phyloP scores from a whole-genome alignment of 1,140 invertebrate genomes.

The Dysdera silvatica region DNA sequence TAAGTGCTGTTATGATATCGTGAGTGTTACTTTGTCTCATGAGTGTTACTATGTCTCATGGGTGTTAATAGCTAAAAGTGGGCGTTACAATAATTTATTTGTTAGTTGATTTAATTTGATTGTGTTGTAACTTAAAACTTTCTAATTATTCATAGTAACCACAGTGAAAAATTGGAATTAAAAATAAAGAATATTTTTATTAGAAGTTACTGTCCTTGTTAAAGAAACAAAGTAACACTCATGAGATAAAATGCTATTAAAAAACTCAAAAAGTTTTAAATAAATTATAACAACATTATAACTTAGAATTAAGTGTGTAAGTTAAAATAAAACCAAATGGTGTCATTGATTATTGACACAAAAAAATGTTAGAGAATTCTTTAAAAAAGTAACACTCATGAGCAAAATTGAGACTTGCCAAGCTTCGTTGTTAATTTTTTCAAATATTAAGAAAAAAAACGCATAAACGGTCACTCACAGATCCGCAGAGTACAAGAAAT shows the following conservation, averaged over 20 bases:
- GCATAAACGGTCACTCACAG: no score
- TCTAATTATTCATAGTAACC: background rate
- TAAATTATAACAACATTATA: background rate
- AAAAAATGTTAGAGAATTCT: no score
- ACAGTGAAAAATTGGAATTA: background rate
- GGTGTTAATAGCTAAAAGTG: conserved; percentile 2
- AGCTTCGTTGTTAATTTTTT: no score
- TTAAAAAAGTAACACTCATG: no score
- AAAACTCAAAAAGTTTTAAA: background rate
- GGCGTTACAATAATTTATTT: background rate
- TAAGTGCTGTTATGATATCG: no score
- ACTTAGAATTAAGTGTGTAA: no score
- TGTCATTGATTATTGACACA: no score
- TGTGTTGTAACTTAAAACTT: background rate
- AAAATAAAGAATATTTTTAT: conserved; percentile 1
- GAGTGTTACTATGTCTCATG: conserved; percentile 6
- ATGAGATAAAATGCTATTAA: background rate
- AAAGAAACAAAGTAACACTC: background rate
- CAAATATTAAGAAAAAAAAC: no score
- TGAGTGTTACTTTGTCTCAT: conserved; percentile 1
- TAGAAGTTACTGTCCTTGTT: background rate
- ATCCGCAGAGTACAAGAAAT: no score
- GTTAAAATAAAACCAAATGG: no score
- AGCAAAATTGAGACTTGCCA: no score
- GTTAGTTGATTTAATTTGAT: no score